Evolutionary conservation across 2,888 invertebrate species (phyloP), one percentile per base, ranked within the genome.

Genomic region (Ophion slaviceki): DNA sequence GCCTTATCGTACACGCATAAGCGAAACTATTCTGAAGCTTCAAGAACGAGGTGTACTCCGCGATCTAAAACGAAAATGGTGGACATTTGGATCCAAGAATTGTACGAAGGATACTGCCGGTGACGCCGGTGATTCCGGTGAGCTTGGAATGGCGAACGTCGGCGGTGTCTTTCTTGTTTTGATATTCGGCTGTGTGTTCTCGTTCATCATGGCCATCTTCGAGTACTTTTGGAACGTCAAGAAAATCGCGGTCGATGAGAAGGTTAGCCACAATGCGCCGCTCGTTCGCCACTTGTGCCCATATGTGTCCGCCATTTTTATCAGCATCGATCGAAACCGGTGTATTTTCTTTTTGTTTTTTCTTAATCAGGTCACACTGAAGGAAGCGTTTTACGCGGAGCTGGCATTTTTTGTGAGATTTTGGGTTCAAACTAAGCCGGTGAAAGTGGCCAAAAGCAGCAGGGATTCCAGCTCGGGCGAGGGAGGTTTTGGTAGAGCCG

Each of bases 81-180:
- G 99, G 99, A 96, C 96, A 91, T 95, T 96, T 91, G 95, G 96
- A 3, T 96, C 95, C 53, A 95, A 95, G 61, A 94, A 94, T 81
- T 97, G 97, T 92, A 90, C 91, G 1, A 93, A 93, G 0, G 89
- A 91, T 84, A 92, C 91, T n/a, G 92, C 92, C 61, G 92, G 93
- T 2, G 91, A 94, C 0, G 92, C 93, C 6, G 92, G 94, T 0
- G 94, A 94, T 75, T 95, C 95, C 8, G 95, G 95, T 20, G 96
- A 96, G 68, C 94, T 98, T 75, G 97, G 97, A 84, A 95, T 99
- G 94, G 96, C 96, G 88, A 98, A 99, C 93, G 98, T 98, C 0
- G 98, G 98, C 88, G 98, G 99, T 88, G 98, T 98, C 68, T 99
- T 98, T 93, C 95, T 98, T 40, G 98, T 99, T 5, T 95, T 99